A percentile compares a stretch with the other conserved stretches of the same genome.
These are phyloP conservation scores for Boleophthalmus pectinirostris DNA, from an alignment of 2,113 vertebrate genomes.

Conservation along the genomic window DNA sequence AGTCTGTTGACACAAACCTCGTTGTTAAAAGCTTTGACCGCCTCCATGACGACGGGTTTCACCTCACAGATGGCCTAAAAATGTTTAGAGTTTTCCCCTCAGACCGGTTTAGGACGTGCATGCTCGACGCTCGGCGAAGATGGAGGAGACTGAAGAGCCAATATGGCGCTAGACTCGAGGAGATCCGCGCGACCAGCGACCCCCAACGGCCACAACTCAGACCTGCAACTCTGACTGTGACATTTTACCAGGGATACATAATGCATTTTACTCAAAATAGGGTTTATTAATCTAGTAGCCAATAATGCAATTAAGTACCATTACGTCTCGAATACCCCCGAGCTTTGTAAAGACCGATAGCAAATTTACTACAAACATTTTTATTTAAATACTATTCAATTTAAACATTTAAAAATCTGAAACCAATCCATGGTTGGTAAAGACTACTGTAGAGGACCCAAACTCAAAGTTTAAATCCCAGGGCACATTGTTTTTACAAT, in stretches of 20 bases:
- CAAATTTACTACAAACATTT: too few relatives aligned
- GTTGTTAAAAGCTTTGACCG: slow-evolving; percentile 83
- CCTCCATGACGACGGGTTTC: slow-evolving; percentile 75
- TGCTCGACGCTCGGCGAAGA: slow-evolving; percentile 70
- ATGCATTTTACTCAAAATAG: background rate
- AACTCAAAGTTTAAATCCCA: background rate
- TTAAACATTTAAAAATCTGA: too few relatives aligned
- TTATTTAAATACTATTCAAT: too few relatives aligned
- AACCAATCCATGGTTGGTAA: too few relatives aligned
- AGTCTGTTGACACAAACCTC: slow-evolving; percentile 75
- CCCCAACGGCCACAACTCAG: slow-evolving; percentile 29
- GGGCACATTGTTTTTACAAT: background rate
- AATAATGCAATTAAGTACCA: too few relatives aligned
- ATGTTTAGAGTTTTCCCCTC: slow-evolving; percentile 57
- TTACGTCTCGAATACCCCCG: too few relatives aligned
- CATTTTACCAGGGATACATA: too few relatives aligned
- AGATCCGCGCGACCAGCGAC: slow-evolving; percentile 40
- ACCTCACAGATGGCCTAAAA: slow-evolving; percentile 43
- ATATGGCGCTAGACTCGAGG: slow-evolving; percentile 75
- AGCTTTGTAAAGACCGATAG: too few relatives aligned
- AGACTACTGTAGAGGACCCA: background rate
- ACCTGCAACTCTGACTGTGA: background rate
- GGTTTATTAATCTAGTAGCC: too few relatives aligned
- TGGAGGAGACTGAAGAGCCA: slow-evolving; percentile 71
- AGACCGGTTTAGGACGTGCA: slow-evolving; percentile 64